Conservation (phyloP, 2,113 vertebrate genomes). For the Oceanites oceanicus region DNA sequence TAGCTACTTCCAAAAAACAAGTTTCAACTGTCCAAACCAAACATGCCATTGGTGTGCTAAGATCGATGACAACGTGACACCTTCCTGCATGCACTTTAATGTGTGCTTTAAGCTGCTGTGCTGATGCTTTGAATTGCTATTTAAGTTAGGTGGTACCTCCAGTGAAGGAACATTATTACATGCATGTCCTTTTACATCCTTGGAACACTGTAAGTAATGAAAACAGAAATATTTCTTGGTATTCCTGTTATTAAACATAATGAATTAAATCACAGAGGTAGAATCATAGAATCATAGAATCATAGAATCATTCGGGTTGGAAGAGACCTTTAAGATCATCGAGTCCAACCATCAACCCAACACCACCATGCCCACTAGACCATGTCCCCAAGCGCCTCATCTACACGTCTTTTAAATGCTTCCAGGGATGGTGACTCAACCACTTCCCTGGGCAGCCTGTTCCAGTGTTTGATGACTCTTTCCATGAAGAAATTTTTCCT, state of each 20-base stretch:
- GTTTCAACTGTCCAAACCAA: neutral
- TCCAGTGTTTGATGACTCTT: too few species aligned
- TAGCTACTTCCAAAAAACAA: neutral
- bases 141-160: neutral
- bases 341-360: too few species aligned
- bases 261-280: neutral
- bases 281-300: too few species aligned
- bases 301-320: too few species aligned
- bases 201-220: neutral
- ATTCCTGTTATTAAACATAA: neutral
- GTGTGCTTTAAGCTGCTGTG: neutral
- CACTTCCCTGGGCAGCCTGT: too few species aligned
- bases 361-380: too few species aligned
- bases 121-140: neutral
- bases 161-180: neutral
- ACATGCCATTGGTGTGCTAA: neutral
- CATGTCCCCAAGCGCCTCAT: too few species aligned
- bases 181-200: neutral
- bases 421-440: too few species aligned
- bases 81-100: constrained; percentile 14
- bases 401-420: too few species aligned
- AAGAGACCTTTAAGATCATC: too few species aligned
- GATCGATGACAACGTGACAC: neutral
- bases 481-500: too few species aligned
- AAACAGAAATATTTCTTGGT: neutral